These are phyloP conservation scores for Eulemur rufifrons DNA, from an alignment of 2,113 vertebrate species.

Conservation along the genomic window DNA sequence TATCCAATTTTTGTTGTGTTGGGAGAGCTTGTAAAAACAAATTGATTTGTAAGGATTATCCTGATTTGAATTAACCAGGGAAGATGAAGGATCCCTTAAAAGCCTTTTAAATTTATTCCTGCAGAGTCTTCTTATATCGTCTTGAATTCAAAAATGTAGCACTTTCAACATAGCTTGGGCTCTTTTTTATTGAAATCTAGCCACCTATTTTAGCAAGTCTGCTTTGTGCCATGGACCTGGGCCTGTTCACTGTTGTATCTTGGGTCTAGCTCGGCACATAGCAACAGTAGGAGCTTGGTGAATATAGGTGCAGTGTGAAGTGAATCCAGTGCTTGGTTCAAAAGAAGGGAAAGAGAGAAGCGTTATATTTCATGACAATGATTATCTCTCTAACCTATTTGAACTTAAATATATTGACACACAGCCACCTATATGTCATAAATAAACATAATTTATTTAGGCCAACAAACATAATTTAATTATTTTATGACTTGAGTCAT, in stretches of 20 bases:
- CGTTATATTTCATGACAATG: not conserved
- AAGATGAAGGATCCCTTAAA: not conserved
- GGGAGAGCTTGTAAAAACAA: not conserved
- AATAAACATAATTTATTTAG: not conserved
- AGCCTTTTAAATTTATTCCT: not conserved
- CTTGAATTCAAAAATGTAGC: not conserved
- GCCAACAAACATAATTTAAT: too few relatives aligned
- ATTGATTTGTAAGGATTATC: conserved; percentile 39
- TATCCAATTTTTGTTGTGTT: conserved; percentile 2
- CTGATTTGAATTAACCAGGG: not conserved
- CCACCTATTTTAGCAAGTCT: not conserved
- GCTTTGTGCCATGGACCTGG: fast-evolving
- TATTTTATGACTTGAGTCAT: not conserved
- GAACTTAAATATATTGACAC: not conserved
- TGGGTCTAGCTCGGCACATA: not conserved
- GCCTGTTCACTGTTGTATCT: not conserved
- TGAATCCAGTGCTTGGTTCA: not conserved
- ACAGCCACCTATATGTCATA: not conserved
- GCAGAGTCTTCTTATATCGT: not conserved
- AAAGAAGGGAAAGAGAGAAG: not conserved
- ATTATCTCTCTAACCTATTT: not conserved
- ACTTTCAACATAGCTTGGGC: not conserved
- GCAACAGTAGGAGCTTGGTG: not conserved
- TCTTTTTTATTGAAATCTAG: not conserved
- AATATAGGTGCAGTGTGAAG: not conserved